Conservation (phyloP, 2,113 vertebrate species). For the Paradoxurus hermaphroditus region DNA sequence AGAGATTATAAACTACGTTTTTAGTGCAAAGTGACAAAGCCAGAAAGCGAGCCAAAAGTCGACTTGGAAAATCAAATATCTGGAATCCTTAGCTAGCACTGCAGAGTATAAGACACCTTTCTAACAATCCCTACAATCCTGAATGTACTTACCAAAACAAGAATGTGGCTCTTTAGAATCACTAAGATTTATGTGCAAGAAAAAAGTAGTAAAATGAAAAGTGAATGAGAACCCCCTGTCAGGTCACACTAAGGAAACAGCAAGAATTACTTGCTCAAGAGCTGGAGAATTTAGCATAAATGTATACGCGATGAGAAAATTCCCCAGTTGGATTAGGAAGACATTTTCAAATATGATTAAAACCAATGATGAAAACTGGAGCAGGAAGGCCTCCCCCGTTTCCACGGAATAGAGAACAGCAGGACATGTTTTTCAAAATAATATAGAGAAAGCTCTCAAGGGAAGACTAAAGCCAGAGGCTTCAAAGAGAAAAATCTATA, state of each 20-base stretch:
- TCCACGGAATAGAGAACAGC: neutral
- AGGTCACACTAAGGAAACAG: neutral
- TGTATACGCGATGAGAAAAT: constrained; percentile 19
- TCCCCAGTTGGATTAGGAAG: neutral
- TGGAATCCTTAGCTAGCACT: neutral
- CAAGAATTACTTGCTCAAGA: constrained; percentile 29
- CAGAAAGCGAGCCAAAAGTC: neutral
- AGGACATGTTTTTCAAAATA: constrained; percentile 56
- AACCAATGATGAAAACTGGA: constrained; percentile 45
- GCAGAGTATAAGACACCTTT: neutral
- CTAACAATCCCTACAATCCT: neutral
- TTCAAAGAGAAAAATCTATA: constrained; percentile 61
- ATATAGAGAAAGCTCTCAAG: constrained; percentile 58
- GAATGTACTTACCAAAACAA: neutral
- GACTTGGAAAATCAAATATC: neutral
- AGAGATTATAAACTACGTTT: neutral
- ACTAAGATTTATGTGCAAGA: neutral
- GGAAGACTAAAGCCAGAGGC: constrained; percentile 62
- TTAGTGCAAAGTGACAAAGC: neutral
- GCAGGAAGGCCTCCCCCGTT: neutral
- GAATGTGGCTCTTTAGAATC: neutral
- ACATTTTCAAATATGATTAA: constrained; percentile 50
- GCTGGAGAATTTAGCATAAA: neutral
- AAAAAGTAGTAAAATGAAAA: constrained; percentile 1
- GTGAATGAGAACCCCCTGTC: neutral